Base-by-base conservation (phyloP, 2,888 invertebrate species). In the Xestia c-nigrum region DNA sequence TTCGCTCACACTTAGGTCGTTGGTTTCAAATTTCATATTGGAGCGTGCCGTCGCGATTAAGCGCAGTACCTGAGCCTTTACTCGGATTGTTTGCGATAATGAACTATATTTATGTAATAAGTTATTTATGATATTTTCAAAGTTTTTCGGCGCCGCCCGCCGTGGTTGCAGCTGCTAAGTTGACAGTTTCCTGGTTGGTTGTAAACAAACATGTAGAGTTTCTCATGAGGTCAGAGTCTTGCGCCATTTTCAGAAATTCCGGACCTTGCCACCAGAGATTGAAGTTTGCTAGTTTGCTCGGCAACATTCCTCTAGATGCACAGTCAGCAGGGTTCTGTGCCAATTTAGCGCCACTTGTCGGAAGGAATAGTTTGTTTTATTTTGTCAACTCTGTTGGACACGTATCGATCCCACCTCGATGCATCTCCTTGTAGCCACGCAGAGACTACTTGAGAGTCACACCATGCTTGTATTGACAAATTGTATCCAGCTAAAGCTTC, bases 1-100 rank as follows among this genome's bases (percentile, higher is more conserved):
- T 63, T 63, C 38, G 38, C 21, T 40, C 21, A 63, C 63, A 63
- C 63, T 38, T 63, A 63, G 63, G 63, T 63, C 40, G 63, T 63
- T 63, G 38, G 63, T 63, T 63, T 63, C 63, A 63, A 21, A 40
- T 63, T 63, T 63, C 38, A 12, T 63, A 43, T 43, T 50, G 50
- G 50, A 50, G 50, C 50, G 50, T 50, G 50, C 50, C 50, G 19
- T 50, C 19, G 50, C 19, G 50, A 50, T 50, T 19, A 50, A 50
- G 50, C 50, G 50, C 50, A 19, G 50, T 19, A 50, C 50, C 6
- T 50, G 38, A 40, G 63, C 63, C 21, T 10, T 40, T 19, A 63
- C 40, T 63, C 38, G 31, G 21, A 38, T 63, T 40, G 5, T 5
- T 40, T 40, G 40, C 40, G 40, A 5, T 40, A 40, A 40, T 40